These are phyloP conservation scores for Hesperia comma DNA, from an alignment of 2,888 invertebrate genomes.

Conservation along the genomic window DNA sequence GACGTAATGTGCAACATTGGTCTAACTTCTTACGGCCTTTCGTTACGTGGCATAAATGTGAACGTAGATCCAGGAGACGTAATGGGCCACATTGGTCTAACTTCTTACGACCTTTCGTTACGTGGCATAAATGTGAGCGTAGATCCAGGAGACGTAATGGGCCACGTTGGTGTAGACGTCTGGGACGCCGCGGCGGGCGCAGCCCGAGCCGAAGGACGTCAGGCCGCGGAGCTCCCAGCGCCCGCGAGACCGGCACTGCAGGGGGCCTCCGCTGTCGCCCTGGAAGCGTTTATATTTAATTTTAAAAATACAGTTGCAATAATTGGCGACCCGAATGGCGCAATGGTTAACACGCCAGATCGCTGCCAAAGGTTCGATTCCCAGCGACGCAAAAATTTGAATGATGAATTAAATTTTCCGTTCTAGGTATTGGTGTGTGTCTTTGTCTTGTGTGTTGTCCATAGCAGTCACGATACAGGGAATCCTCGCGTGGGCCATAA, in stretches of 20 bases:
- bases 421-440: no score
- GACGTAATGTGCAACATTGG: slow-evolving; percentile 91
- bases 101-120: not conserved
- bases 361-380: no score
- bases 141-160: slow-evolving; percentile 93
- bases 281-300: slow-evolving; percentile 58
- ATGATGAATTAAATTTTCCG: no score
- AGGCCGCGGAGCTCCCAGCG: slow-evolving; percentile 95
- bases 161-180: slow-evolving; percentile 94
- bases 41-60: slow-evolving; percentile 61
- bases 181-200: slow-evolving; percentile 93
- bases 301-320: not conserved
- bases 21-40: slow-evolving; percentile 75
- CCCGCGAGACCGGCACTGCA: slow-evolving; percentile 93
- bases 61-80: slow-evolving; percentile 91
- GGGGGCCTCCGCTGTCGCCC: slow-evolving; percentile 96
- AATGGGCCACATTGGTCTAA: slow-evolving; percentile 88
- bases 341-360: no score
- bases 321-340: no score
- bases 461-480: no score
- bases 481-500: no score
- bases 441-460: no score
- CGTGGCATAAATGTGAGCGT: slow-evolving; percentile 67
- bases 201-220: slow-evolving; percentile 96
- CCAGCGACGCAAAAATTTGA: no score